Evolutionary conservation across 1,140 invertebrate species (phyloP), one percentile per base, ranked within the genome.

Genomic region (Drosophila prosaltans): DNA sequence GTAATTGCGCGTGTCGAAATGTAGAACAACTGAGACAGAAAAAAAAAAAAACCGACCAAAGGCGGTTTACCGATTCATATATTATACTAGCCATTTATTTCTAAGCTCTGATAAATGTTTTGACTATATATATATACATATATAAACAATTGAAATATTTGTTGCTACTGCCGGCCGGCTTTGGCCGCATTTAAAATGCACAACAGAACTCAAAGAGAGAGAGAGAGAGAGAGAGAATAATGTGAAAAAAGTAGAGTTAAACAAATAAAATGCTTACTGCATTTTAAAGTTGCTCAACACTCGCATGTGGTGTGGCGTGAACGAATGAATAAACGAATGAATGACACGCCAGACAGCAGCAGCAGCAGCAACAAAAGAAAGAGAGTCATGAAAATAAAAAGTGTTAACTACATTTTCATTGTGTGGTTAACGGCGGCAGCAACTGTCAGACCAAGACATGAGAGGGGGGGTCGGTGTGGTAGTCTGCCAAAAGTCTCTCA

Each of bases 1-100:
- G 75, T 79, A 78, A 82, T 82, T 82, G 80, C 71, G 80, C 74
- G 80, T 82, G 80, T 78, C 75, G 74, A 82, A 82, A 82, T 82
- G 80, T 82, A 51, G 63, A 61, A 78, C 74, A 62, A 65, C 1
- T 16, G 16, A 16, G 16, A 16, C 16, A 16, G 16, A 16, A 48
- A 60, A 57, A 10, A 32, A 32, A 11, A 63, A 65, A 65, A 65
- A 28, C 6, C 24, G 24, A 54, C 41, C 26, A 66, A 26, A 65
- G 51, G 51, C 11, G 9, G 16, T 61, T 24, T 63, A 45, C 10
- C 16, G 11, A 48, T 41, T 26, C 8, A 65, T 7, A 39, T 30
- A 65, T 55, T 51, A 57, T 61, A 71, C 74, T 51, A 55, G 32
- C 3, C 32, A 45, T 65, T 55, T 57, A 74, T 77, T 78, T 78